phyloP scores from a whole-genome alignment of 2,113 vertebrate species.

The Chascanopsetta lugubris region DNA sequence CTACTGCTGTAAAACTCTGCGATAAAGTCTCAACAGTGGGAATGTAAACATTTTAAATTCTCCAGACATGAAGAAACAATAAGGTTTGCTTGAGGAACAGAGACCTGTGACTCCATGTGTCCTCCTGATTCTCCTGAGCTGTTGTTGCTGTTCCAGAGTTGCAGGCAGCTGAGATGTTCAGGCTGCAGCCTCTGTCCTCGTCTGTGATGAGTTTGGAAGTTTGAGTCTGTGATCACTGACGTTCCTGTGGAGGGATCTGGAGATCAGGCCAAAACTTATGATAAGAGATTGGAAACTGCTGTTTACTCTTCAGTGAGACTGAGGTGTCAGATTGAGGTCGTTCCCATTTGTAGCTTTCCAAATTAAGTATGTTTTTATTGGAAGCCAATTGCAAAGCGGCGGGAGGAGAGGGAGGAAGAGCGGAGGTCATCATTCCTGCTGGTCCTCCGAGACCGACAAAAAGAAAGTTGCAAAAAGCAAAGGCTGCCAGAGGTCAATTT shows the following conservation, averaged over 20 bases:
- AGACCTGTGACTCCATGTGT: background rate
- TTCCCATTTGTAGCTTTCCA: constrained; percentile 4
- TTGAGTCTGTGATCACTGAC: background rate
- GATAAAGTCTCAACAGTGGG: constrained; percentile 13
- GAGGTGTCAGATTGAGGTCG: background rate
- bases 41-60: constrained; percentile 11
- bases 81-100: background rate
- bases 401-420: constrained; percentile 32
- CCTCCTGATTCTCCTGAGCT: background rate
- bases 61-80: constrained; percentile 19
- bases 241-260: background rate
- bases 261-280: background rate
- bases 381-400: constrained; percentile 19
- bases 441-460: constrained; percentile 17
- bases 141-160: background rate
- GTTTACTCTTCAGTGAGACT: constrained; percentile 15
- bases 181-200: background rate
- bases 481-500: background rate
- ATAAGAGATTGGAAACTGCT: background rate
- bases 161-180: background rate
- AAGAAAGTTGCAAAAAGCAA: background rate
- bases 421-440: constrained; percentile 56
- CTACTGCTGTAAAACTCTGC: constrained; percentile 12
- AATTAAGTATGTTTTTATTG: constrained; percentile 33
- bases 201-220: background rate